Evolutionary conservation across 2,113 vertebrate species (phyloP).

Genomic region (Craseonycteris thonglongyai): DNA sequence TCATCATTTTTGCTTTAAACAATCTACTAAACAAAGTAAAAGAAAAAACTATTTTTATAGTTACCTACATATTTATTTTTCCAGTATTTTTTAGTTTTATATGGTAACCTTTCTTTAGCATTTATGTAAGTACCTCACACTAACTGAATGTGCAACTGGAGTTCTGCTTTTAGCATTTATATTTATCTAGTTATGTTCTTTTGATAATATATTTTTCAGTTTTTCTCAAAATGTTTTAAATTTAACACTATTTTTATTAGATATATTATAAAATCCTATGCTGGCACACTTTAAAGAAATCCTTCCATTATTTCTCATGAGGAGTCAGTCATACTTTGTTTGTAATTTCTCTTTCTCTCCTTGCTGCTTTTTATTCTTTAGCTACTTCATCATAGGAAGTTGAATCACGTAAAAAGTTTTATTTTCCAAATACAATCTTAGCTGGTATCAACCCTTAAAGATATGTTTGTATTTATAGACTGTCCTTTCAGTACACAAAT

Average conservation of each 20-base stretch:
- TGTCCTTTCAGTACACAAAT: background rate
- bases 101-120: background rate
- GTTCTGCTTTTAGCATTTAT: background rate
- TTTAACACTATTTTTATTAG: background rate
- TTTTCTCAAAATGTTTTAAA: background rate
- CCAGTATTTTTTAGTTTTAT: background rate
- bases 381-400: background rate
- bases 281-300: background rate
- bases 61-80: background rate
- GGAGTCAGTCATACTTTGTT: background rate
- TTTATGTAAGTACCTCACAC: too few species aligned
- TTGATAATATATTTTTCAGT: background rate
- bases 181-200: background rate
- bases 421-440: background rate
- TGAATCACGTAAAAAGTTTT: background rate
- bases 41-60: background rate
- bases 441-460: background rate
- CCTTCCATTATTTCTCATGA: background rate
- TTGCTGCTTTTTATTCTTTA: background rate
- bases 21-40: background rate
- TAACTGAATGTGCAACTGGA: too few species aligned
- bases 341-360: background rate
- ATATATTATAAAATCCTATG: background rate
- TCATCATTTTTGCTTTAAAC: background rate
- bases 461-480: background rate